Percentiles rank a stretch among this genome's conserved stretches.
Evolutionary conservation across 2,113 vertebrate genomes (phyloP).

Genomic region (Eidolon helvum): DNA sequence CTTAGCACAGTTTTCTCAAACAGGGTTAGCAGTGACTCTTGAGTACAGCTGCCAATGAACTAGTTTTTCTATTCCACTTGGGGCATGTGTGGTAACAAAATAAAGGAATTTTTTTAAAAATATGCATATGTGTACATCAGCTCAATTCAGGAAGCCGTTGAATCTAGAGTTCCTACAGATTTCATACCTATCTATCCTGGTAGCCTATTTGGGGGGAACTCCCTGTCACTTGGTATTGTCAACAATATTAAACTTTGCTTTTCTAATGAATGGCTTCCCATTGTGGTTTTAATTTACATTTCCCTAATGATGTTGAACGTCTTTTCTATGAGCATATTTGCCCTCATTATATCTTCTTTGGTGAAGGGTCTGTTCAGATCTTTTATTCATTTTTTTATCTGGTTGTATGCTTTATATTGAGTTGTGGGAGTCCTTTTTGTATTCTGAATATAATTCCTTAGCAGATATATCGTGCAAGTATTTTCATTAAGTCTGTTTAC

Average conservation of each 20-base stretch:
- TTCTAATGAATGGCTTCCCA: background rate
- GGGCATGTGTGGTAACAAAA: background rate
- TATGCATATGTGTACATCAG: background rate
- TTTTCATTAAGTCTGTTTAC: background rate
- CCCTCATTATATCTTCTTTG: background rate
- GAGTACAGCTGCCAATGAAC: background rate
- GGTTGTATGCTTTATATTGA: background rate
- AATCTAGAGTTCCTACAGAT: background rate
- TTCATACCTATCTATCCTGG: background rate
- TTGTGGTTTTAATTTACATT: background rate
- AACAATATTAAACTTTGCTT: background rate
- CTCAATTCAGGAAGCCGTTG: background rate
- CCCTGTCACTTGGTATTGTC: background rate
- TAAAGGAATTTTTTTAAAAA: background rate
- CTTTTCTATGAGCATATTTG: background rate
- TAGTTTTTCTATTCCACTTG: background rate
- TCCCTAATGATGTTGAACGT: background rate
- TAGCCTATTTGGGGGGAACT: background rate
- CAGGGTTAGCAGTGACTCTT: background rate
- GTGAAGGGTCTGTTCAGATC: background rate
- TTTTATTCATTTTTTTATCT: background rate
- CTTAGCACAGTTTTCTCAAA: background rate
- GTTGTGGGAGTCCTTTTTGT: background rate
- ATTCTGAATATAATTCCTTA: background rate
- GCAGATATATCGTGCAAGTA: background rate